Evolutionary conservation across 2,888 invertebrate species (phyloP), one percentile per base, ranked within the genome.

Genomic region (Synanthedon myopaeformis): DNA sequence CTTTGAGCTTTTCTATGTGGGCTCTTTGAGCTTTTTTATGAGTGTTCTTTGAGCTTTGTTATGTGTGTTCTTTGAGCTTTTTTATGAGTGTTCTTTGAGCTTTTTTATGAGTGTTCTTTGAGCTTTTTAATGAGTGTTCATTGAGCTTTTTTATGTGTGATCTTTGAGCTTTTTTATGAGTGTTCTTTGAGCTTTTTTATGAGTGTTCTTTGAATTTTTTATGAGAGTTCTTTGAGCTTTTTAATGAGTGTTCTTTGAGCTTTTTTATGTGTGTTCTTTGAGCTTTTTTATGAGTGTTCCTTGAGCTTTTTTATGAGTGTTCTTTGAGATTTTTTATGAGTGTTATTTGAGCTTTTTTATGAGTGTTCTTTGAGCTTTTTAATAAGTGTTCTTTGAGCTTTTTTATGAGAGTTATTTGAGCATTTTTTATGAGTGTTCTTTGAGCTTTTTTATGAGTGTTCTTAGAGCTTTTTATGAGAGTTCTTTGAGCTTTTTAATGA

Each of bases 391-490:
- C 11, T 50, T 50, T 19, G 19, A 12, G 35, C 35, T 35, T 35
- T 35, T 35, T 10, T 35, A n/a, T n/a, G n/a, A n/a, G n/a, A n/a
- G n/a, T n/a, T n/a, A n/a, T n/a, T n/a, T n/a, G n/a, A n/a, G n/a
- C n/a, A n/a, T n/a, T n/a, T n/a, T n/a, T n/a, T n/a, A n/a, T 87
- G 51, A 60, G 66, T 60, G 12, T 23, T 3, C 11, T 50, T 50
- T 19, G 19, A 12, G 35, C 35, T 35, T 35, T 35, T 35, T 10
- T 35, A n/a, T 87, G 51, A 60, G 66, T 60, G 12, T 23, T 3
- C 11, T 50, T 50, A 10, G 19, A 12, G 35, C 35, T 35, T 35
- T 35, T 35, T 10, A 10, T 87, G 51, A 60, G 66, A 60, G 12
- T 23, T 3, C 11, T 50, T 50, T 19, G 19, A 12, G 35, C 35